phyloP scores from a whole-genome alignment of 2,797 vertebrate genomes.

The Oceanodroma leucorhoa region DNA sequence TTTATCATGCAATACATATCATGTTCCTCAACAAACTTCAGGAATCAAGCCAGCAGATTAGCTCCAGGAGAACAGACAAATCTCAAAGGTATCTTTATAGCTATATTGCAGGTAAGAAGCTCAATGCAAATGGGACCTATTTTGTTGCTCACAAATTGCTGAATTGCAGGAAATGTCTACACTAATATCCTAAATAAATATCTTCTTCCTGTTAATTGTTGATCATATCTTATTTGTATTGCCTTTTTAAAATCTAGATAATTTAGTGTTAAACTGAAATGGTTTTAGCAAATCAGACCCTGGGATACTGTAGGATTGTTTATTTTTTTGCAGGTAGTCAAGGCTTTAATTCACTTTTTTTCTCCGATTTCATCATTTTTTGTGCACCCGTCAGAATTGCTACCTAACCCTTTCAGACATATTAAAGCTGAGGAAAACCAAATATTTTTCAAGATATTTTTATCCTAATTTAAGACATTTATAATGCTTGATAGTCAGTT shows the following conservation, averaged over 20 bases:
- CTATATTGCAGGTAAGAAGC: conserved; percentile 61
- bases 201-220: background rate
- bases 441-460: background rate
- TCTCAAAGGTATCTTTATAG: conserved; percentile 52
- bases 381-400: background rate
- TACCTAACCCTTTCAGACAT: background rate
- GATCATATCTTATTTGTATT: background rate
- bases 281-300: background rate
- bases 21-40: conserved; percentile 51
- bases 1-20: conserved; percentile 36
- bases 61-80: conserved; percentile 56
- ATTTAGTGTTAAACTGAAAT: background rate
- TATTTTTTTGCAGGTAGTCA: background rate
- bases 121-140: conserved; percentile 42
- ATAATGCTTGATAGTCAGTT: background rate
- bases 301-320: background rate
- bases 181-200: conserved; percentile 29
- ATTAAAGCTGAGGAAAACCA: background rate
- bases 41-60: conserved; percentile 55
- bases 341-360: background rate
- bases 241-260: background rate
- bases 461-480: background rate
- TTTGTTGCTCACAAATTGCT: conserved; percentile 61
- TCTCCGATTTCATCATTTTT: background rate
- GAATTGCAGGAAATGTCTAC: conserved; percentile 49